Base-by-base conservation (phyloP, 2,888 invertebrate genomes). In the Steromphala cineraria region DNA sequence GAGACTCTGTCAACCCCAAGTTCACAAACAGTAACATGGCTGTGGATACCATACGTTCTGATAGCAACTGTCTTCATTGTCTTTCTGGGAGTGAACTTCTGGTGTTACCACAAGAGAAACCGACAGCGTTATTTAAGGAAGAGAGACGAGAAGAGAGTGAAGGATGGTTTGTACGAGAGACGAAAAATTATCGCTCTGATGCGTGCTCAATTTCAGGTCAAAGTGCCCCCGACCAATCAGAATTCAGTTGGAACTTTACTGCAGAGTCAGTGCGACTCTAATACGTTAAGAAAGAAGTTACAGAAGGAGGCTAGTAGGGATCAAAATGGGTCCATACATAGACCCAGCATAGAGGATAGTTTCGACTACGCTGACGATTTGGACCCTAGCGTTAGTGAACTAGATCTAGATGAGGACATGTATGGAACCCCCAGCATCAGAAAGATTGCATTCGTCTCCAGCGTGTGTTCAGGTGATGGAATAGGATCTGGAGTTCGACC, bases 21-120 rank as follows among this genome's bases (percentile, higher is more conserved):
- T 46, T 40, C 67, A 19, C 24, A 53, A 19, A 36, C 46, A 21
- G 53, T 55, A 56, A n/a, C 79, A 56, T 84, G 85, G 52, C 81
- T 89, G 83, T 89, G 89, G 89, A 77, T 89, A 79, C 89, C 89
- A 17, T 87, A 89, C 75, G 85, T 88, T 36, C 53, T 83, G 19
- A 88, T 89, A 40, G 86, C 88, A 0, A 67, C 85, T 1, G 81
- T 84, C 46, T 89, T 87, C 78, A 53, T 89, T 53, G 80, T 79
- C 19, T 86, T 87, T 74, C 80, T 89, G 40, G 87, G 83, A 15
- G 75, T 87, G 62, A 87, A 89, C 83, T 89, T 89, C 80, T 88
- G 85, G 80, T 87, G 87, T 74, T 88, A 88, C 80, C 89, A 89
- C 82, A 84, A 83, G 80, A 84, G 87, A 75, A 83, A 86, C 67